A percentile compares a stretch with the other conserved stretches of the same genome.
Conservation (phyloP, 2,797 vertebrate species). For the Cottoperca gobio region DNA sequence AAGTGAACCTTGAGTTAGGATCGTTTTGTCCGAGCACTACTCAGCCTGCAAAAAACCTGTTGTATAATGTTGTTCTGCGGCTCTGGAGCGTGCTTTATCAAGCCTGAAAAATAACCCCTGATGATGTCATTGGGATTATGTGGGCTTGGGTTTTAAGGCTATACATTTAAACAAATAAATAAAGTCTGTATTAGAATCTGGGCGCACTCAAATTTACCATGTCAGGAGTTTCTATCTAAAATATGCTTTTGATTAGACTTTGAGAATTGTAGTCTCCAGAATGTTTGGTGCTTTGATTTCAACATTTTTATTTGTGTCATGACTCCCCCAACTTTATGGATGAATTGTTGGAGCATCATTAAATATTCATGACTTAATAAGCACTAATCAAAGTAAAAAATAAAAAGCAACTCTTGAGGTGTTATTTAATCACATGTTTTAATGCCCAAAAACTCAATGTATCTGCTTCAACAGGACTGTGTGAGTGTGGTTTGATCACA, state of each 20-base stretch:
- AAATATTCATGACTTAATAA: neutral
- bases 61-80: neutral
- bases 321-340: no score
- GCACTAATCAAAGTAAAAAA: neutral
- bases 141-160: conserved; percentile 3
- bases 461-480: neutral
- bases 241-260: neutral
- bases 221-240: neutral
- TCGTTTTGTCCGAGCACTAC: neutral
- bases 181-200: conserved; percentile 2
- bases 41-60: neutral
- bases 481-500: neutral
- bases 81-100: conserved; percentile 4
- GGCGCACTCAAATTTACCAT: neutral
- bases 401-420: neutral
- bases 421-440: neutral
- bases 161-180: neutral
- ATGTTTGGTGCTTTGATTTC: neutral
- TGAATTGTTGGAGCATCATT: neutral
- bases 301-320: neutral
- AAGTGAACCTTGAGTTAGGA: neutral
- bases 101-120: neutral
- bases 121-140: neutral
- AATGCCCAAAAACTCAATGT: neutral
- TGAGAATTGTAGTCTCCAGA: neutral